A percentile compares a stretch with the other conserved stretches of the same genome.
These are phyloP conservation scores for Enteromius viviparus DNA, from an alignment of 2,797 vertebrate species.

Conservation along the genomic window DNA sequence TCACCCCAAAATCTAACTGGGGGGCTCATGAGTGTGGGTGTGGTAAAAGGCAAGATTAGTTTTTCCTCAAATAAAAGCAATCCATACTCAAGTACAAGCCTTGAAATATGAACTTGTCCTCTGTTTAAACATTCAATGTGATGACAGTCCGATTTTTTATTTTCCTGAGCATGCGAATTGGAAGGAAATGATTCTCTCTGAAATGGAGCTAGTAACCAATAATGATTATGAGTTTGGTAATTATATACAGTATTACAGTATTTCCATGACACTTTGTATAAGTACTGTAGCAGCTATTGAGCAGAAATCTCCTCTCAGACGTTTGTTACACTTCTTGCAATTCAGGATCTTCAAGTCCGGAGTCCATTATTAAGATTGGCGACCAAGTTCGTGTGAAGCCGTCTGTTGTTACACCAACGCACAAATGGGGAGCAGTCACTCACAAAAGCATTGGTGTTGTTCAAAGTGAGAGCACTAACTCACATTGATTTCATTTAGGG, in stretches of 20 bases:
- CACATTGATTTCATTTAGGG: too few species aligned
- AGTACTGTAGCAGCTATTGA: too few species aligned
- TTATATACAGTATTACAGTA: too few species aligned
- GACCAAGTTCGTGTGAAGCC: constrained; percentile 50
- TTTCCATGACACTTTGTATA: too few species aligned
- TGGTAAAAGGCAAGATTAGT: not conserved
- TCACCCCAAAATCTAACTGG: constrained; percentile 42
- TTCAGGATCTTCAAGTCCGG: constrained; percentile 2
- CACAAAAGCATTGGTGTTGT: constrained; percentile 43
- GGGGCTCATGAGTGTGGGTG: constrained; percentile 18
- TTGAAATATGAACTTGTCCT: not conserved
- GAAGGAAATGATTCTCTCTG: not conserved
- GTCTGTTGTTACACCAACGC: constrained; percentile 33
- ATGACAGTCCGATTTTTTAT: not conserved
- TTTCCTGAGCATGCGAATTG: not conserved
- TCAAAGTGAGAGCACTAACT: constrained; percentile 9
- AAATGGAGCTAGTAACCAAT: too few species aligned
- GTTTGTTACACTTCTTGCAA: too few species aligned
- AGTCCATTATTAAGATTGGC: constrained; percentile 16
- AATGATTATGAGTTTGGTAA: too few species aligned
- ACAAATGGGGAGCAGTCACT: constrained; percentile 51
- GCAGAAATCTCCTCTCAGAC: too few species aligned
- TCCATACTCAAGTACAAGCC: too few species aligned
- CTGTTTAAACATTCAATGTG: not conserved
- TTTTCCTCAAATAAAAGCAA: too few species aligned